A percentile compares a stretch with the other conserved stretches of the same genome.
Conservation (phyloP, 2,797 vertebrate species). For the Kryptolebias ocellatus region DNA sequence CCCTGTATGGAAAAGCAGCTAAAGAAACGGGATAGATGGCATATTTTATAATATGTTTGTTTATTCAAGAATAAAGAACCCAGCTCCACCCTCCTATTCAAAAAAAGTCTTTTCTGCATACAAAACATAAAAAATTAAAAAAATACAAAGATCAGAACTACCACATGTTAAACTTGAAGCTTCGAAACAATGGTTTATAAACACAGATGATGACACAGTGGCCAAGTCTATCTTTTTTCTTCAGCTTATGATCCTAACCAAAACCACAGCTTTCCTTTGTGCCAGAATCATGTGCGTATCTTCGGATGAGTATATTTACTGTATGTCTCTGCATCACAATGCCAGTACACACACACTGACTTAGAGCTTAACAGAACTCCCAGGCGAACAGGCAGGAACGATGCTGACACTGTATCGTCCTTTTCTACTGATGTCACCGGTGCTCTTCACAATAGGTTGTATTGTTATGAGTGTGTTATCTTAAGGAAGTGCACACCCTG, state of each 20-base stretch:
- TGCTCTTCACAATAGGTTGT: constrained; percentile 34
- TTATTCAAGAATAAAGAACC: background rate
- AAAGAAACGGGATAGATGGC: no score
- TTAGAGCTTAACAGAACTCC: constrained; percentile 13
- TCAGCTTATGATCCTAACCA: background rate
- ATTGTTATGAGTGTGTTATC: constrained; percentile 19
- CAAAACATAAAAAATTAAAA: background rate
- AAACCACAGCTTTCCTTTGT: background rate
- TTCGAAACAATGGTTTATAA: background rate
- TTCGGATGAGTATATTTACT: background rate
- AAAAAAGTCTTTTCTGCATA: background rate
- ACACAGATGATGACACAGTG: background rate
- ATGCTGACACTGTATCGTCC: constrained; percentile 6
- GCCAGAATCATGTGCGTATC: background rate
- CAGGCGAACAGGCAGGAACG: constrained; percentile 35
- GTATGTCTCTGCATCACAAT: background rate
- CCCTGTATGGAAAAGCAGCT: no score
- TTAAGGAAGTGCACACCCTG: constrained; percentile 63
- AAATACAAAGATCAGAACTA: background rate
- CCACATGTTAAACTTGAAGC: background rate
- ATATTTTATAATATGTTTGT: background rate
- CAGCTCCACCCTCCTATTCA: background rate
- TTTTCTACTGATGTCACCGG: constrained; percentile 29
- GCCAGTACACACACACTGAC: background rate
- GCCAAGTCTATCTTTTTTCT: background rate